Evolutionary conservation across 2,888 invertebrate genomes (phyloP).

Genomic region (Lasioglossum villosulum): DNA sequence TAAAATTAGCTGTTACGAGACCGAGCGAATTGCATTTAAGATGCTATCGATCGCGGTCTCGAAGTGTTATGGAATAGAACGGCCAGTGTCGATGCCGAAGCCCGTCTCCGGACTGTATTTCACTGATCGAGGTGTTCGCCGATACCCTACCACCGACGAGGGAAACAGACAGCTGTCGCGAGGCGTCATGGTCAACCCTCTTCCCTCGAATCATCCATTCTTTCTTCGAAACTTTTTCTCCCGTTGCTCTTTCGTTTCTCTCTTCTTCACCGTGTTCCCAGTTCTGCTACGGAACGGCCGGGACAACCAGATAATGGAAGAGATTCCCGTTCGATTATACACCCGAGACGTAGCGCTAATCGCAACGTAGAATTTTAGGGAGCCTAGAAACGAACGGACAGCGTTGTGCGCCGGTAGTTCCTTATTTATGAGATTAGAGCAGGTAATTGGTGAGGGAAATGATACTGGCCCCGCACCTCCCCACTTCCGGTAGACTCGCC

Average conservation of each 20-base stretch:
- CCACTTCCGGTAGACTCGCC: conserved; percentile 42
- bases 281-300: neutral
- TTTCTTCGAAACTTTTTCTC: neutral
- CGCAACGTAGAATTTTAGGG: conserved; percentile 45
- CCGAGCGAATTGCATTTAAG: conserved; percentile 76
- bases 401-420: conserved; percentile 54
- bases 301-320: neutral
- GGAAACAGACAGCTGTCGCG: conserved; percentile 72
- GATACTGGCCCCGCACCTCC: conserved; percentile 39
- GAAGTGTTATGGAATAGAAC: conserved; percentile 56
- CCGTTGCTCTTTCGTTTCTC: neutral
- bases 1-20: conserved; percentile 78
- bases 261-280: neutral
- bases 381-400: conserved; percentile 8
- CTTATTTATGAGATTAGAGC: conserved; percentile 66
- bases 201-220: conserved; percentile 28
- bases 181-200: conserved; percentile 69
- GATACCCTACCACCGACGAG: conserved; percentile 38
- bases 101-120: neutral
- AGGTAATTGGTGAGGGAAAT: conserved; percentile 63
- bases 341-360: neutral
- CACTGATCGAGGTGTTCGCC: conserved; percentile 36
- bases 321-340: conserved; percentile 16
- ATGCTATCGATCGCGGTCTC: conserved; percentile 71
- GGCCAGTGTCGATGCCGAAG: conserved; percentile 28